Conservation (phyloP, 2,888 invertebrate species). For the Macrosoma leucophasiata region DNA sequence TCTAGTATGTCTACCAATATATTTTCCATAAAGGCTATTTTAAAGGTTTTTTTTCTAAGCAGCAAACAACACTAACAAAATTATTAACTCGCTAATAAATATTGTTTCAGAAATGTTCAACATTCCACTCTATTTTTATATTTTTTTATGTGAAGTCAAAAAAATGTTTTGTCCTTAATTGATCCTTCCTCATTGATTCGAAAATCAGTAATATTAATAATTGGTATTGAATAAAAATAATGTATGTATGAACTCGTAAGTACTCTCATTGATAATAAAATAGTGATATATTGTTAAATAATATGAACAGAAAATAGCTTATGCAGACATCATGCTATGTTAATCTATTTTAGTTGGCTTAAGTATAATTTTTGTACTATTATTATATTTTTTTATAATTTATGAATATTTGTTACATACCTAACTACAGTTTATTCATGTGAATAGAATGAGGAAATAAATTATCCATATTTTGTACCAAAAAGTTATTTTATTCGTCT, state of each 20-base stretch:
- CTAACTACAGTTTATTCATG: conserved; percentile 53
- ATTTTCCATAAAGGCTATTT: too few relatives aligned
- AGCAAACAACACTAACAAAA: too few relatives aligned
- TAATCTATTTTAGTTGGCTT: conserved; percentile 44
- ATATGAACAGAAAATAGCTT: too few relatives aligned
- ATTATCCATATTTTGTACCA: conserved; percentile 56
- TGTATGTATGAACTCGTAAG: too few relatives aligned
- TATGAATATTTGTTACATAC: conserved; percentile 46
- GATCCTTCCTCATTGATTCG: conserved; percentile 25
- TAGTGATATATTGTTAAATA: too few relatives aligned
- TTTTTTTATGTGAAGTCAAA: conserved; percentile 32
- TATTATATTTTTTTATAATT: conserved; percentile 54
- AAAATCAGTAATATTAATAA: conserved; percentile 6
- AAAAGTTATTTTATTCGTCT: conserved; percentile 34
- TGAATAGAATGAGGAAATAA: conserved; percentile 59
- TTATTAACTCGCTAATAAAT: too few relatives aligned
- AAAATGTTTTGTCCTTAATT: conserved; percentile 16
- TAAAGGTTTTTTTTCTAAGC: too few relatives aligned
- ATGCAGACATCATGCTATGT: too few relatives aligned
- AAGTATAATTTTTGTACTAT: conserved; percentile 58
- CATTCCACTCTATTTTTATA: conserved; percentile 64
- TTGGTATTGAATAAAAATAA: conserved; percentile 4
- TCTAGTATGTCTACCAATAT: too few relatives aligned
- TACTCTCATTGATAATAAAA: too few relatives aligned
- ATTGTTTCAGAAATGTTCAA: conserved; percentile 38